Percentiles rank a stretch among this genome's conserved stretches.
These are phyloP conservation scores for Zootermopsis nevadensis DNA, from an alignment of 2,888 invertebrate species.

Conservation along the genomic window DNA sequence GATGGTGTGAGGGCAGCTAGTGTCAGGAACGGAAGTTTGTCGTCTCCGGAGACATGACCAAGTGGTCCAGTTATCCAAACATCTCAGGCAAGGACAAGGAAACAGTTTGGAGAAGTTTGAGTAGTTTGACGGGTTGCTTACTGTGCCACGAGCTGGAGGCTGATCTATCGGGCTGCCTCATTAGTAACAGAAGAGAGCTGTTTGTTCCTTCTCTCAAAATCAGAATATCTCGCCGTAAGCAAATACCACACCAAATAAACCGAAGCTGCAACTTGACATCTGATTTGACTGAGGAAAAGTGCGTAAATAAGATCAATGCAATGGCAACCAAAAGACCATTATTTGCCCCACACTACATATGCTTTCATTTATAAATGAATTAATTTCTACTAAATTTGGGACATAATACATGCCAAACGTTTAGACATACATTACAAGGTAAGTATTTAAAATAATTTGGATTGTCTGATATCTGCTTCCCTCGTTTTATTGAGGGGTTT, in stretches of 20 bases:
- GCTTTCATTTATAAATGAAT: no score
- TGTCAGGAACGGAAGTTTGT: background rate
- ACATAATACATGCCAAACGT: no score
- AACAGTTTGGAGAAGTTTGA: constrained; percentile 12
- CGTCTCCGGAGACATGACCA: constrained; percentile 15
- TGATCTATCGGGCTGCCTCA: background rate
- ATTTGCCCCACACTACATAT: no score
- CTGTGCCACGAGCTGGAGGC: background rate
- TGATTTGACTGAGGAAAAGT: background rate
- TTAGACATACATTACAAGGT: no score
- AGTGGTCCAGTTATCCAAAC: constrained; percentile 28
- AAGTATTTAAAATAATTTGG: no score
- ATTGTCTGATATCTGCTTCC: no score
- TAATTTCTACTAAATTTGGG: no score
- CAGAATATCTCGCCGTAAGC: constrained; percentile 13
- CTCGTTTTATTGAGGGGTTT: no score
- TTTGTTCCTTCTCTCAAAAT: background rate
- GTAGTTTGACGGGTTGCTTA: background rate
- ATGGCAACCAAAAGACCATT: no score
- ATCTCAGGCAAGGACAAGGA: constrained; percentile 7
- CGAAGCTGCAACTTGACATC: background rate
- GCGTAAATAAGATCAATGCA: no score
- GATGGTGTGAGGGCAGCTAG: no score
- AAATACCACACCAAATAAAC: background rate
- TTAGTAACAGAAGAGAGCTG: background rate